These are phyloP conservation scores for Leucosticte australis DNA, from an alignment of 2,113 vertebrate genomes.

Conservation along the genomic window DNA sequence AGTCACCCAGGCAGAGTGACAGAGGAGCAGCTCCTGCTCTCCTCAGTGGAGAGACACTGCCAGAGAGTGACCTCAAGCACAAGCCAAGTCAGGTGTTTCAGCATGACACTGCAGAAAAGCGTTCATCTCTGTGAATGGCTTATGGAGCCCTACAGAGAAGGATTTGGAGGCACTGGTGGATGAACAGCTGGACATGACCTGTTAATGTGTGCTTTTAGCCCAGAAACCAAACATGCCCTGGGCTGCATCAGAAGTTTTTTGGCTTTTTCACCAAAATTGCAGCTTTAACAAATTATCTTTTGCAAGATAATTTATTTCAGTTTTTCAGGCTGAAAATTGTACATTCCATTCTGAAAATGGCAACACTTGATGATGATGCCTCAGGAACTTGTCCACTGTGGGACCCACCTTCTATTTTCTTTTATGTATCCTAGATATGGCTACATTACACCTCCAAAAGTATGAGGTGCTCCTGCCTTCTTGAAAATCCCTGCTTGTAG, in stretches of 20 bases:
- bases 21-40: neutral
- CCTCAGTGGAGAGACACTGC: neutral
- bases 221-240: neutral
- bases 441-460: neutral
- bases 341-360: neutral
- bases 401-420: neutral
- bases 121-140: neutral
- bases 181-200: neutral
- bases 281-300: neutral
- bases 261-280: neutral
- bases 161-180: neutral
- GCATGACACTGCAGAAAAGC: neutral
- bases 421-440: neutral
- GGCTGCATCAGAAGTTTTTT: neutral
- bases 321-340: neutral
- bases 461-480: neutral
- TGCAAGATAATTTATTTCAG: neutral
- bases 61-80: neutral
- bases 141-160: neutral
- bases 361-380: neutral
- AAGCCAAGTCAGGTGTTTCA: neutral
- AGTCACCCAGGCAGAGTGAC: neutral
- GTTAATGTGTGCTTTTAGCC: rapidly evolving
- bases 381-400: neutral
- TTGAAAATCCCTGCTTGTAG: neutral